Base-by-base conservation (phyloP, 2,113 vertebrate species). In the Ictalurus furcatus region DNA sequence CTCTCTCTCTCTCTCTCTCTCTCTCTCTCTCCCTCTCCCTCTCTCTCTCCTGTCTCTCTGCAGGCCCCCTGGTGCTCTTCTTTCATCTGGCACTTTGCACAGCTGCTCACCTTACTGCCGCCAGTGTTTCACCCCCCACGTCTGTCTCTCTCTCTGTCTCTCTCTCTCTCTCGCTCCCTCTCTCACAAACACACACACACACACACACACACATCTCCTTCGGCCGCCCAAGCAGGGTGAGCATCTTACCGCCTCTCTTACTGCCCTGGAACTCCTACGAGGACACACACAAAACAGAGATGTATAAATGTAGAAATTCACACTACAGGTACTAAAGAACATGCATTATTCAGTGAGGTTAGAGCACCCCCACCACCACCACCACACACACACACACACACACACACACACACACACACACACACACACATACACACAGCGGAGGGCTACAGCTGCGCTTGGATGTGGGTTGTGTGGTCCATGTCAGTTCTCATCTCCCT, bases 91-190 rank as follows among this genome's bases (percentile, higher is more conserved):
- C 23, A 90, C 89, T 67, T 90, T 86, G 93, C 92, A 95, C 94
- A 95, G 95, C 94, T 95, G 95, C 94, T 96, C 94, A 95, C 95
- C 95, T 95, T 93, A 94, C 88, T 90, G 93, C 94, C 94, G 92
- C 92, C 94, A 94, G 92, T 92, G 91, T 82, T 94, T 92, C 91
- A 93, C 93, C 93, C 93, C 93, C 94, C 73, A 63, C 23, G 17
- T 44, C 84, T 78, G 28, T 48, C 84, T 19, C 84, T 37, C 58
- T 23, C 58, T 25, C 59, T 25, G 65, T 16, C 40, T 44, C 40
- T 44, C 3, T 5, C 40, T 44, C 40, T 44, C 37, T 2, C 3
- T 40, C 40, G 0, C 40, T 44, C 40, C 4, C 40, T 44, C 4
- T 44, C 40, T 44, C 34, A 44, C 56, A 25, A 58, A 23, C 56